Evolutionary conservation across 2,797 vertebrate genomes (phyloP).

Genomic region (Dendrocincla fuliginosa): DNA sequence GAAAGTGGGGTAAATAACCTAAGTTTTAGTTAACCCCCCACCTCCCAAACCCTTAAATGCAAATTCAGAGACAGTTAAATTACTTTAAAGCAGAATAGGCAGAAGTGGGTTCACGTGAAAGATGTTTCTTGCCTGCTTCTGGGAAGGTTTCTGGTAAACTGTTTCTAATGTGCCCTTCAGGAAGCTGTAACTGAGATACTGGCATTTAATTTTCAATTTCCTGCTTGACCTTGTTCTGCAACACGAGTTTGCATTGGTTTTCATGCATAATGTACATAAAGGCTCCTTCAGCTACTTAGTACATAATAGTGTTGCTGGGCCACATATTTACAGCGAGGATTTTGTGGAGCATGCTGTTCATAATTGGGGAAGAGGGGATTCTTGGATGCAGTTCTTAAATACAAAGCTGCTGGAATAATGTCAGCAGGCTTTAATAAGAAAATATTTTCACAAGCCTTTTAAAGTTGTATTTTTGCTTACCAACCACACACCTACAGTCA

Average conservation of each 20-base stretch:
- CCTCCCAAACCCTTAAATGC: not conserved
- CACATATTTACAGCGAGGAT: not conserved
- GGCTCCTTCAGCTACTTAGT: not conserved
- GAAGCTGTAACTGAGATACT: not conserved
- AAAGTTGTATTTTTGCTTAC: not conserved
- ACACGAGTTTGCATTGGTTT: not conserved
- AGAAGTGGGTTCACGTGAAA: not conserved
- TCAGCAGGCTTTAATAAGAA: not conserved
- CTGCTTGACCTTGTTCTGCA: slow-evolving; percentile 38
- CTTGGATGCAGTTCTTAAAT: not conserved
- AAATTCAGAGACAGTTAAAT: not conserved
- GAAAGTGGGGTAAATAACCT: not conserved
- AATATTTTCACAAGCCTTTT: not conserved
- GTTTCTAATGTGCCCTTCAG: slow-evolving; percentile 17
- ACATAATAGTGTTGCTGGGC: not conserved
- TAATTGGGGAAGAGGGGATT: not conserved
- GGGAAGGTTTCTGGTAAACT: not conserved
- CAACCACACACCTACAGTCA: not conserved
- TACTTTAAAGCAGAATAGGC: not conserved
- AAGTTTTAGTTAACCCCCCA: not conserved
- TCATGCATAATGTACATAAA: not conserved
- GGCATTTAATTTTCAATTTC: slow-evolving; percentile 37
- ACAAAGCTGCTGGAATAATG: not conserved
- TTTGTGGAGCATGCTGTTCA: not conserved
- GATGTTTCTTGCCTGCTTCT: not conserved